A percentile compares a stretch with the other conserved stretches of the same genome.
phyloP scores from a whole-genome alignment of 2,888 invertebrate species.

The Mimachlamys varia region DNA sequence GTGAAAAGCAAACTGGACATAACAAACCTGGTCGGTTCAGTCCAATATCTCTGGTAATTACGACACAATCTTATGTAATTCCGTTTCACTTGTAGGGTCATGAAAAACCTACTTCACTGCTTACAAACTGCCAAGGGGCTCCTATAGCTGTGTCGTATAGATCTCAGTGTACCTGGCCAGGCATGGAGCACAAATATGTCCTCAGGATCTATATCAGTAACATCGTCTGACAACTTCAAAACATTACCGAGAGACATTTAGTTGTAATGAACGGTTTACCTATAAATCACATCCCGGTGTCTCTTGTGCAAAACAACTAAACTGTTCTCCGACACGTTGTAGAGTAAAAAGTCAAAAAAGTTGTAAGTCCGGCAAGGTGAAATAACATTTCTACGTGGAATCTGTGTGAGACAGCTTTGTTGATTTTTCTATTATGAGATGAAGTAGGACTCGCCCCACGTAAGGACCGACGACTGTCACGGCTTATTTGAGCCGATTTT shows the following conservation, averaged over 20 bases:
- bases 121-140: background rate
- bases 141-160: background rate
- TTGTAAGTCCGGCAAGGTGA: background rate
- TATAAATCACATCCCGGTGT: background rate
- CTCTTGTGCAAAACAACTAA: background rate
- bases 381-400: background rate
- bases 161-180: background rate
- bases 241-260: background rate
- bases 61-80: background rate
- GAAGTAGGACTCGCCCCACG: slow-evolving; percentile 8
- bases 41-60: background rate
- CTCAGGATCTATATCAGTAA: background rate
- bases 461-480: background rate
- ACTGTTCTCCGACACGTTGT: background rate
- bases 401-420: background rate
- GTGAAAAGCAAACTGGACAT: background rate
- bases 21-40: background rate
- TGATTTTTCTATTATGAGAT: slow-evolving; percentile 19
- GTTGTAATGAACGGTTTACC: background rate
- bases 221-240: background rate
- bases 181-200: background rate
- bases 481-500: slow-evolving; percentile 28
- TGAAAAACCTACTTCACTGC: background rate
- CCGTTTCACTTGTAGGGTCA: background rate
- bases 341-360: background rate